Conservation (phyloP, 2,888 invertebrate genomes). For the Drosophila monieri region DNA sequence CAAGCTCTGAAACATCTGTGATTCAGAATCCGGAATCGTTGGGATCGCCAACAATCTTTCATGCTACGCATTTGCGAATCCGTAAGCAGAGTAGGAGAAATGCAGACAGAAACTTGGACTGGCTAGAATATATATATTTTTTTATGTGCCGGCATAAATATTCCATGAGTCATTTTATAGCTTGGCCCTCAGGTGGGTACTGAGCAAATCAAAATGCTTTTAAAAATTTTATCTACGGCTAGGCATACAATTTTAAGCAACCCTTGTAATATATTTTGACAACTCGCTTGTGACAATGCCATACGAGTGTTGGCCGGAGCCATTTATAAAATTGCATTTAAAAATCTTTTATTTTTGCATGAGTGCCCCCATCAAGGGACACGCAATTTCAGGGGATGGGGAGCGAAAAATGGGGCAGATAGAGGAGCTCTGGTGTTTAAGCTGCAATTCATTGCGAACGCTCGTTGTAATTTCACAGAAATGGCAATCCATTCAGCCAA, state of each 20-base stretch:
- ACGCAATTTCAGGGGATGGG: not conserved
- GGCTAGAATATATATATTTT: conserved; percentile 38
- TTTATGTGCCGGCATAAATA: conserved; percentile 58
- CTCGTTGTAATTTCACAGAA: conserved; percentile 38
- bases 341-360: conserved; percentile 64
- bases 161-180: conserved; percentile 65
- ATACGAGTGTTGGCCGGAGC: conserved; percentile 9
- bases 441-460: conserved; percentile 49
- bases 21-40: conserved; percentile 17
- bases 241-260: conserved; percentile 58
- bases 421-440: conserved; percentile 30
- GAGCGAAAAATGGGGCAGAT: not conserved
- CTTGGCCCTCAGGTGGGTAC: conserved; percentile 41
- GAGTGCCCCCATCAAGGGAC: conserved; percentile 12
- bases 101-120: conserved; percentile 29
- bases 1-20: conserved; percentile 30
- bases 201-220: conserved; percentile 64
- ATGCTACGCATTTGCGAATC: conserved; percentile 9
- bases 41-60: conserved; percentile 18
- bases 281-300: conserved; percentile 29
- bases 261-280: conserved; percentile 28
- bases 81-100: conserved; percentile 2
- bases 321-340: conserved; percentile 59
- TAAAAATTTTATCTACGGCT: conserved; percentile 61
- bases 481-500: conserved; percentile 32